A percentile compares a stretch with the other conserved stretches of the same genome.
phyloP scores from a whole-genome alignment of 1,140 invertebrate species.

The Saccostrea cuccullata region DNA sequence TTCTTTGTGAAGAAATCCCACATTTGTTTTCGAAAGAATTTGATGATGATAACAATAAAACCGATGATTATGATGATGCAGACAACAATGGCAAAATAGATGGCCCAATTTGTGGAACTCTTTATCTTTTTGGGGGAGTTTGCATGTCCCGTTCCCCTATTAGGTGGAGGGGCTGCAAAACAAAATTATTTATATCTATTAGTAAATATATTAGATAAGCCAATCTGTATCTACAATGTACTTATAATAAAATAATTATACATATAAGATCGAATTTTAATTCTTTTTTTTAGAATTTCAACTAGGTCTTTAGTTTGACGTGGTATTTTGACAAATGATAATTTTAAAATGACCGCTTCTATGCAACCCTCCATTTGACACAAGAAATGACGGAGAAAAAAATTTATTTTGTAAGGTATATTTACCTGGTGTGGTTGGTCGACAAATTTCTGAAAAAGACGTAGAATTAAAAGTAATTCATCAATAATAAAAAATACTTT shows the following conservation, averaged over 20 bases:
- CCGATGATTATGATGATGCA: conserved; percentile 8
- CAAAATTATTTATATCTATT: too few species aligned
- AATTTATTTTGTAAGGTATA: not conserved
- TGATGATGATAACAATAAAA: not conserved
- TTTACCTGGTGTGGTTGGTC: not conserved
- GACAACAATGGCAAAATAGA: conserved; percentile 25
- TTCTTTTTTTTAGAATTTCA: too few species aligned
- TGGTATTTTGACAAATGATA: too few species aligned
- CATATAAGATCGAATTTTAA: too few species aligned
- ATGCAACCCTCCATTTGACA: too few species aligned
- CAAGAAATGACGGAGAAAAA: too few species aligned
- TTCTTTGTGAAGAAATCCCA: conserved; percentile 4
- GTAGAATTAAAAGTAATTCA: not conserved
- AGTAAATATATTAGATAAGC: not conserved
- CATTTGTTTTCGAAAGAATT: conserved; percentile 12
- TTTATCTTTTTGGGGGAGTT: not conserved
- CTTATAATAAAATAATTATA: too few species aligned
- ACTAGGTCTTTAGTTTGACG: too few species aligned
- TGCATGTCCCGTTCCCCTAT: not conserved
- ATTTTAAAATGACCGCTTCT: too few species aligned
- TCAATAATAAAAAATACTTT: not conserved
- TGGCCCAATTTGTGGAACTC: not conserved
- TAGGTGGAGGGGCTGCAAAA: not conserved
- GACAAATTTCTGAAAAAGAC: not conserved
- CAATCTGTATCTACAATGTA: not conserved